A percentile compares a stretch with the other conserved stretches of the same genome.
Evolutionary conservation across 2,888 invertebrate species (phyloP).

Genomic region (Horisme vitalbata): DNA sequence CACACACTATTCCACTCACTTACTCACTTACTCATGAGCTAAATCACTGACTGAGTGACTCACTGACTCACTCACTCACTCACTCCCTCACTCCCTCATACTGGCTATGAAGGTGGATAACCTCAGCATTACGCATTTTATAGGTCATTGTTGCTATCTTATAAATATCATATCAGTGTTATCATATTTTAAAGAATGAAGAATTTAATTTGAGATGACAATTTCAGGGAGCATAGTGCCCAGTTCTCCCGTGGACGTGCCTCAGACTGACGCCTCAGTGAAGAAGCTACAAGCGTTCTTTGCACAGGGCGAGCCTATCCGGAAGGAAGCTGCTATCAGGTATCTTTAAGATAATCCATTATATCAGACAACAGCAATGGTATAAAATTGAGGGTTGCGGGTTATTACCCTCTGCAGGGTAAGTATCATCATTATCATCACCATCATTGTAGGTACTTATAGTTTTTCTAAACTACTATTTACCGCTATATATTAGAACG

Average conservation of each 20-base stretch:
- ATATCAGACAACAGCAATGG: neutral
- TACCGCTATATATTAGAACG: too few relatives aligned
- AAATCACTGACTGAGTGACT: too few relatives aligned
- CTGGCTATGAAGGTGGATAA: constrained; percentile 89
- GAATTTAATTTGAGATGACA: neutral
- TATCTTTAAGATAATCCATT: constrained; percentile 30
- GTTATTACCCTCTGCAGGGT: too few relatives aligned
- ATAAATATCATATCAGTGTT: too few relatives aligned
- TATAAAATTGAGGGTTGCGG: too few relatives aligned
- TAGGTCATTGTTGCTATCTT: constrained; percentile 59
- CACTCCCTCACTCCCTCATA: constrained; percentile 87
- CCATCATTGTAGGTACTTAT: too few relatives aligned
- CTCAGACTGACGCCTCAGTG: constrained; percentile 79
- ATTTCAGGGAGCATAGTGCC: constrained; percentile 59
- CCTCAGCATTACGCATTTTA: constrained; percentile 83
- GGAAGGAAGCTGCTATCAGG: constrained; percentile 82
- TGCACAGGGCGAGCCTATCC: constrained; percentile 85
- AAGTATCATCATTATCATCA: too few relatives aligned
- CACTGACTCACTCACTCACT: too few relatives aligned
- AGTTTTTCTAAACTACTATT: too few relatives aligned
- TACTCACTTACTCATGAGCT: too few relatives aligned
- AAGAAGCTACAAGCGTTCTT: constrained; percentile 89
- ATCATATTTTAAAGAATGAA: too few relatives aligned
- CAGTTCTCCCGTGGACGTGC: constrained; percentile 66
- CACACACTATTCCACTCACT: too few relatives aligned